Conservation (phyloP, 2,888 invertebrate species). For the Phanerotoma sp. region DNA sequence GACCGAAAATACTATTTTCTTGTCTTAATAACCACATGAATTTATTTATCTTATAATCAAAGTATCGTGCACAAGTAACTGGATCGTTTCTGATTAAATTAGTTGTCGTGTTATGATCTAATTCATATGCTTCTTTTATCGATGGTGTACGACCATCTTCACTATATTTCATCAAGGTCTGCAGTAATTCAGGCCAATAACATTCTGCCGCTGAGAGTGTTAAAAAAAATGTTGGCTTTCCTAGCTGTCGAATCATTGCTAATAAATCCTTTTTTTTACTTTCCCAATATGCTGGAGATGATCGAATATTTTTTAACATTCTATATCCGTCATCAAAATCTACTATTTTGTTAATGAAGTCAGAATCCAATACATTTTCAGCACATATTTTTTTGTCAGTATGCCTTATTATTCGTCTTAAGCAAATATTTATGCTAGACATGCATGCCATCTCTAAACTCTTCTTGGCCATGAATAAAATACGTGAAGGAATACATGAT, state of each 20-base stretch:
- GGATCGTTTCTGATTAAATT: neutral
- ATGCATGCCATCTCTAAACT: constrained; percentile 27
- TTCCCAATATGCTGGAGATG: constrained; percentile 50
- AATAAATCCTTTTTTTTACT: constrained; percentile 50
- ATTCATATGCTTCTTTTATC: neutral
- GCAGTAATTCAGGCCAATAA: constrained; percentile 47
- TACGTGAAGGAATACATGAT: constrained; percentile 19
- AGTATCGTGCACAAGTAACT: neutral
- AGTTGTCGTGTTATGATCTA: neutral
- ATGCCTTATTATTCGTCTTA: constrained; percentile 11
- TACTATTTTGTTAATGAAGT: neutral
- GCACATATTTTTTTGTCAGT: neutral
- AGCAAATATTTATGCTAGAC: constrained; percentile 30
- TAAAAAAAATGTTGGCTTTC: constrained; percentile 50
- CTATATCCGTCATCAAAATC: constrained; percentile 19
- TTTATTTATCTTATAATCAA: neutral
- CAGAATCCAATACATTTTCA: no score
- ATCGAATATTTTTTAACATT: constrained; percentile 41
- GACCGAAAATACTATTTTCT: neutral
- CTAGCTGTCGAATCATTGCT: constrained; percentile 53
- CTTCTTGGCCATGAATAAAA: constrained; percentile 32
- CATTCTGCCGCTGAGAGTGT: constrained; percentile 55
- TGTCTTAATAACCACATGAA: neutral
- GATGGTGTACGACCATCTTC: neutral
- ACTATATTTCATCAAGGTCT: constrained; percentile 44